A percentile compares a stretch with the other conserved stretches of the same genome.
Conservation (phyloP, 2,113 vertebrate species). For the Collichthys lucidus region DNA sequence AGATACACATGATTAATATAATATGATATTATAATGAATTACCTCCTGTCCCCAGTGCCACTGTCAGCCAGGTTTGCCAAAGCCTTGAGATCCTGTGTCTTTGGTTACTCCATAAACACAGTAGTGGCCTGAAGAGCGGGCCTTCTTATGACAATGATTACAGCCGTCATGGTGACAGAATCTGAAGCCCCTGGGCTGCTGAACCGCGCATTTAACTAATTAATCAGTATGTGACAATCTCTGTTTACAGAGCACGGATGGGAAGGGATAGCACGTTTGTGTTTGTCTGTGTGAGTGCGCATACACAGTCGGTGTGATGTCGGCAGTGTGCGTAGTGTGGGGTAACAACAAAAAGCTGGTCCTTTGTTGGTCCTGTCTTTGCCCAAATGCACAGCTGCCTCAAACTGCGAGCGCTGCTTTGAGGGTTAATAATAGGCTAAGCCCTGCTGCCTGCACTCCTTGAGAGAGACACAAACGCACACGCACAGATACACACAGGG, state of each 20-base stretch:
- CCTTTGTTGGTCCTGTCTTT: slow-evolving; percentile 74
- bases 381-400: slow-evolving; percentile 75
- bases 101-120: neutral
- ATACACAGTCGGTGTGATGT: slow-evolving; percentile 16
- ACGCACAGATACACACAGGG: slow-evolving; percentile 26
- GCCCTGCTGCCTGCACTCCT: slow-evolving; percentile 66
- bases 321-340: slow-evolving; percentile 4
- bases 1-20: no score
- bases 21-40: no score
- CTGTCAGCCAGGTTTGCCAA: neutral
- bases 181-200: slow-evolving; percentile 42
- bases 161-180: slow-evolving; percentile 50
- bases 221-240: slow-evolving; percentile 55
- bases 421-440: slow-evolving; percentile 84
- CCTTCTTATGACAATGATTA: slow-evolving; percentile 26
- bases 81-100: slow-evolving; percentile 5
- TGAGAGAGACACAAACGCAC: slow-evolving; percentile 24
- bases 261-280: slow-evolving; percentile 15
- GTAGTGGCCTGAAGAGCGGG: slow-evolving; percentile 9
- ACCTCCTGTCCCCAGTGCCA: neutral
- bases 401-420: slow-evolving; percentile 67
- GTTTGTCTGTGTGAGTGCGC: slow-evolving; percentile 18
- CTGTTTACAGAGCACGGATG: slow-evolving; percentile 45
- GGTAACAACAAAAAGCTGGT: slow-evolving; percentile 47
- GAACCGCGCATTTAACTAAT: slow-evolving; percentile 59